phyloP scores from a whole-genome alignment of 2,113 vertebrate species.

The Pithys albifrons region DNA sequence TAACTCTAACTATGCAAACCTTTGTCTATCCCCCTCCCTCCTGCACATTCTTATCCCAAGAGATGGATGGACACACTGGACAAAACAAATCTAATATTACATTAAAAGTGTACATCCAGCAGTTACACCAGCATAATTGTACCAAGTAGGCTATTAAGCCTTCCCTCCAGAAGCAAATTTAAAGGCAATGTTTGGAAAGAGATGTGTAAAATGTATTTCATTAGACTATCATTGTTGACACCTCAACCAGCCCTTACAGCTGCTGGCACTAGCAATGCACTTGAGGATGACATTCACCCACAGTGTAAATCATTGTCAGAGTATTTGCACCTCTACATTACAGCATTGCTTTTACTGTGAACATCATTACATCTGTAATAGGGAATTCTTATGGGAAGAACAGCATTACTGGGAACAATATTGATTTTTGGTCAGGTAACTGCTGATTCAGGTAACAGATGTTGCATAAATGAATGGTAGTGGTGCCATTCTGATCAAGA shows the following conservation, averaged over 20 bases:
- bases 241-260: neutral
- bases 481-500: neutral
- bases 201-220: neutral
- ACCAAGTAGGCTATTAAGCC: neutral
- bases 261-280: neutral
- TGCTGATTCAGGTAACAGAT: neutral
- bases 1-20: neutral
- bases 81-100: neutral
- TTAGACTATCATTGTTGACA: neutral
- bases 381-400: neutral
- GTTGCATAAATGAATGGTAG: neutral
- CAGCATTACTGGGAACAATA: neutral
- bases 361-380: neutral
- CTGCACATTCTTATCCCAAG: neutral
- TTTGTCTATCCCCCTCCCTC: neutral
- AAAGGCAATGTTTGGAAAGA: neutral
- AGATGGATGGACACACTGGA: neutral
- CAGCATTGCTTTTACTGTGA: neutral
- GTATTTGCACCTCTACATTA: neutral
- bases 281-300: neutral
- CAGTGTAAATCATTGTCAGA: neutral
- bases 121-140: neutral
- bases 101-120: neutral
- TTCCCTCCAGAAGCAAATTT: neutral
- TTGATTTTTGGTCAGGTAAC: conserved; percentile 3